Percentiles rank a stretch among this genome's conserved stretches.
Evolutionary conservation across 2,797 vertebrate genomes (phyloP).

Genomic region (Gymnocypris eckloni): DNA sequence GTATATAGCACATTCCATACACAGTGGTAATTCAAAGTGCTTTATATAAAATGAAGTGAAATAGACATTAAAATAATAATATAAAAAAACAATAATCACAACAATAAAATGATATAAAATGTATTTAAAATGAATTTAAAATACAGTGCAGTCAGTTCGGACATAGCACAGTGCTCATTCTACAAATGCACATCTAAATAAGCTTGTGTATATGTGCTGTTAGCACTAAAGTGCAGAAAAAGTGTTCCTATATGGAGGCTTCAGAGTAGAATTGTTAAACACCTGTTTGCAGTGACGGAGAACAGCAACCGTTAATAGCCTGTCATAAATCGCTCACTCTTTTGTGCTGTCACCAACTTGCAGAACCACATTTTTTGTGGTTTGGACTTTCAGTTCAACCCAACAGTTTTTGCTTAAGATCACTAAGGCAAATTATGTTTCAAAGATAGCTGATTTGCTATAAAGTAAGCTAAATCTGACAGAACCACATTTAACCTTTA

Average conservation of each 20-base stretch:
- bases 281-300: conserved; percentile 78
- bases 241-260: conserved; percentile 64
- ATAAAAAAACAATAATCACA: too few relatives aligned
- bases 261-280: conserved; percentile 73
- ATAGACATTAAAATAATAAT: too few relatives aligned
- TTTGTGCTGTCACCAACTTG: conserved; percentile 79
- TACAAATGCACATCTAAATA: not conserved
- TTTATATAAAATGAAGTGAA: too few relatives aligned
- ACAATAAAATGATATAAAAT: too few relatives aligned
- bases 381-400: conserved; percentile 13
- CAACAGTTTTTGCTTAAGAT: conserved; percentile 40
- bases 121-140: too few relatives aligned
- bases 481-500: not conserved
- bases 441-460: conserved; percentile 12
- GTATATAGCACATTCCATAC: too few relatives aligned
- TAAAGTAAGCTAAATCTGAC: not conserved
- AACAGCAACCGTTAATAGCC: conserved; percentile 75
- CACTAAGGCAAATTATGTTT: conserved; percentile 27
- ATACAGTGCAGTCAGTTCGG: too few relatives aligned
- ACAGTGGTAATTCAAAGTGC: too few relatives aligned
- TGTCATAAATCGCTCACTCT: conserved; percentile 78
- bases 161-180: too few relatives aligned
- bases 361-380: conserved; percentile 70
- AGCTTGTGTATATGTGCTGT: not conserved
- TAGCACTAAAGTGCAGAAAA: conserved; percentile 11